Percentiles rank a stretch among this genome's conserved stretches.
Conservation (phyloP, 2,113 vertebrate species). For the Crypturellus undulatus region DNA sequence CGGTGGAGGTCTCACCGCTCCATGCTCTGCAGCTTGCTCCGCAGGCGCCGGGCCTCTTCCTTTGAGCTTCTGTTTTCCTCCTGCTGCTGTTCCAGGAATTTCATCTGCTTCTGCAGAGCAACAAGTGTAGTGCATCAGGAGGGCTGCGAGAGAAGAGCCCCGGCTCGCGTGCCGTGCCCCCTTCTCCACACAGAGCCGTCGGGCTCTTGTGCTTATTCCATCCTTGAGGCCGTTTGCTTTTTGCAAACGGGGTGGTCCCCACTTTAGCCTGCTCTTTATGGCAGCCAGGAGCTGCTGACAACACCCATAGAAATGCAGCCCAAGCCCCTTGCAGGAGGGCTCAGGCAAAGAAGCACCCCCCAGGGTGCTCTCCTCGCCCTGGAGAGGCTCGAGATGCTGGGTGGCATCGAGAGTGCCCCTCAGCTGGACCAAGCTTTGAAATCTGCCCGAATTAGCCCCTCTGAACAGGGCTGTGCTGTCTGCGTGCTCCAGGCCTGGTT, state of each 20-base stretch:
- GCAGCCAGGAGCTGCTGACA: not conserved
- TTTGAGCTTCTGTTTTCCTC: conserved; percentile 85
- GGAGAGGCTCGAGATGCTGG: not conserved
- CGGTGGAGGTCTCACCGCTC: conserved; percentile 82
- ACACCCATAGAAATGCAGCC: not conserved
- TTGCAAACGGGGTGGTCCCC: not conserved
- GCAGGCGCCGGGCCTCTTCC: conserved; percentile 86
- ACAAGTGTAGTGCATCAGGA: not conserved
- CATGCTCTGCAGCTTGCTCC: conserved; percentile 86
- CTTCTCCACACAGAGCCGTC: too few species aligned
- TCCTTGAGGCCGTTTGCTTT: fast-evolving
- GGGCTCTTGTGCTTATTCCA: not conserved
- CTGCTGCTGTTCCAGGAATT: conserved; percentile 89
- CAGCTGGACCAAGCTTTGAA: not conserved
- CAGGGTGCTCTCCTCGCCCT: fast-evolving
- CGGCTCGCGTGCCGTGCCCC: not conserved
- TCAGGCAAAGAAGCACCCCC: not conserved
- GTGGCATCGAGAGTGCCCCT: not conserved
- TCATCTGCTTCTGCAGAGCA: conserved; percentile 91
- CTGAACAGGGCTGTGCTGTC: not conserved
- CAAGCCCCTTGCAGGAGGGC: not conserved
- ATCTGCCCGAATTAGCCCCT: not conserved
- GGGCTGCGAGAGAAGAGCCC: conserved; percentile 8
- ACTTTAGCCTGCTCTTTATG: not conserved
- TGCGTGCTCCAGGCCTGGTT: not conserved